Conservation (phyloP, 2,797 vertebrate genomes). For the Lates japonicus region DNA sequence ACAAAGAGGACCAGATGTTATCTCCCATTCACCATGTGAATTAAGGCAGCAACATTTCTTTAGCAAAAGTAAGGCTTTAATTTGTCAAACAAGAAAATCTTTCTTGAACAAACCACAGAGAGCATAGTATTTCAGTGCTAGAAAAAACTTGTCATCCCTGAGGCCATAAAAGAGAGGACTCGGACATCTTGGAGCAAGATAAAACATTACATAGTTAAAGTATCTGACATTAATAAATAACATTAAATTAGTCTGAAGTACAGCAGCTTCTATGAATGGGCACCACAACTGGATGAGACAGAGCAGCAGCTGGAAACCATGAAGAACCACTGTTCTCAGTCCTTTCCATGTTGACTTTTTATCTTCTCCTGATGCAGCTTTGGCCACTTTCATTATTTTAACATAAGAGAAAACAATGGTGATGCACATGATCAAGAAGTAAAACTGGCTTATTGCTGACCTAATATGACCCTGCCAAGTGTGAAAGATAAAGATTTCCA, state of each 20-base stretch:
- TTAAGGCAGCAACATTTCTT: too few species aligned
- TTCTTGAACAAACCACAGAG: conserved; percentile 17
- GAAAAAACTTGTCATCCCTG: conserved; percentile 66
- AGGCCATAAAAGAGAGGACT: conserved; percentile 81
- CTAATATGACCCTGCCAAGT: conserved; percentile 57
- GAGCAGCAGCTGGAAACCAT: conserved; percentile 72
- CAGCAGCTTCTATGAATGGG: conserved; percentile 56
- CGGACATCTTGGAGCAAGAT: conserved; percentile 70
- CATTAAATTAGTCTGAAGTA: conserved; percentile 5
- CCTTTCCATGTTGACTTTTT: conserved; percentile 65
- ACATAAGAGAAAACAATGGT: conserved; percentile 64
- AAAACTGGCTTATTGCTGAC: conserved; percentile 41
- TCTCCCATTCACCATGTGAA: too few species aligned
- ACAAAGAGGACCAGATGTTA: background rate
- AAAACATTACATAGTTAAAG: conserved; percentile 67
- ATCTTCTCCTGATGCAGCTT: conserved; percentile 57
- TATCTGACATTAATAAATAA: conserved; percentile 52
- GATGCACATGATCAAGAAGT: conserved; percentile 61
- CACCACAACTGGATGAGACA: conserved; percentile 66
- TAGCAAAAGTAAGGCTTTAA: too few species aligned
- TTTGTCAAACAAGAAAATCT: too few species aligned
- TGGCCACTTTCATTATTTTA: conserved; percentile 69
- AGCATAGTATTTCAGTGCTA: conserved; percentile 46
- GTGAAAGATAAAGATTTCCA: conserved; percentile 35
- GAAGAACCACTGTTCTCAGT: conserved; percentile 63